Base-by-base conservation (phyloP, 1,140 invertebrate genomes). In the Cheumatopsyche charites region DNA sequence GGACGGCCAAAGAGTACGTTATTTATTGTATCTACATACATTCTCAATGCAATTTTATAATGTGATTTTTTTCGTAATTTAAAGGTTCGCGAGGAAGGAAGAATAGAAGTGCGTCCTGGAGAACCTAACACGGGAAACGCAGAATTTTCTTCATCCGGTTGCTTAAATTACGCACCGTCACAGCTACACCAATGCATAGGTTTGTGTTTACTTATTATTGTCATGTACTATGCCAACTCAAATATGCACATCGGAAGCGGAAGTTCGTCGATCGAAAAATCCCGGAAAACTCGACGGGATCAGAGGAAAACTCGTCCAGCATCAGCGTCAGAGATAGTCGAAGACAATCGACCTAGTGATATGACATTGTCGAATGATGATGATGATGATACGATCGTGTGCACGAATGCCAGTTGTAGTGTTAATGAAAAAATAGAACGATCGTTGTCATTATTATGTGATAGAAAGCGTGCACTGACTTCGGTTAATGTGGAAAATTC, bases 1-100 rank as follows among this genome's bases (percentile, higher is more conserved):
- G 49, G 80, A 82, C 70, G 78, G 79, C 72, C 80, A 82, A 71
- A 81, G 81, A 78, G 81, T 82, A 72, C 75, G 45, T 52, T n/a
- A n/a, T n/a, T n/a, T n/a, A 55, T 65, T 49, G 4, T 23, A 61
- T 61, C 17, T 9, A 9, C 17, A 52, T 52, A 42, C 12, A 42
- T 42, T 42, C 11, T 47, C 43, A 15, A 47, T 7, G 2, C 43
- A 15, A 4, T 21, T 23, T 58, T 19, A 58, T 23, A 6, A 5
- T 58, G 9, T 58, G 11, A 58, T 47, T 47, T 47, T 45, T 41
- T 67, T 67, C 49, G 11, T 58, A 25, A 7, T 47, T 15, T 3
- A 43, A 58, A 76, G 75, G 55, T 72, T 43, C 72, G 72, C 43
- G 75, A 76, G 12, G 75, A 73, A 7, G 70, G 73, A 52, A 69